phyloP scores from a whole-genome alignment of 1,140 invertebrate species.

The Patella vulgata region DNA sequence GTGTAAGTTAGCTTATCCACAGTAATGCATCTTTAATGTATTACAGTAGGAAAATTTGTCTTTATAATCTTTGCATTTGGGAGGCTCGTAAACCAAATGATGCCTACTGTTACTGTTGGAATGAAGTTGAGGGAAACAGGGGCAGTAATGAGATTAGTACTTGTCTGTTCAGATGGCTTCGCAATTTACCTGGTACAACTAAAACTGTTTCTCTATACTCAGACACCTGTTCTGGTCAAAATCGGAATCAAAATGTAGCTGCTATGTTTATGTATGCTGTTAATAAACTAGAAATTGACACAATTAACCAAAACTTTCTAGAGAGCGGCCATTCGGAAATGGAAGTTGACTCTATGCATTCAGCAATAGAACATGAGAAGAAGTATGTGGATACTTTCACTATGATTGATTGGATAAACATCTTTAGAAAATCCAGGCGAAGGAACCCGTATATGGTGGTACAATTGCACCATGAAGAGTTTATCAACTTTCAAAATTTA shows the following conservation, averaged over 20 bases:
- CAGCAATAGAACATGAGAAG: conserved; percentile 16
- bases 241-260: conserved; percentile 26
- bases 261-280: conserved; percentile 2
- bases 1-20: too few relatives aligned
- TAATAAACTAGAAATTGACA: conserved; percentile 6
- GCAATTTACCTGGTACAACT: too few relatives aligned
- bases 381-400: conserved; percentile 23
- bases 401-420: conserved; percentile 10
- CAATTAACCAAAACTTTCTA: conserved; percentile 31
- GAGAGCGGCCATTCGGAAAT: conserved; percentile 31
- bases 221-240: conserved; percentile 35
- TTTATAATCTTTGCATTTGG: too few relatives aligned
- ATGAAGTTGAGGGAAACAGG: too few relatives aligned
- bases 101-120: too few relatives aligned
- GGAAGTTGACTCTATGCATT: conserved; percentile 32
- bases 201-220: conserved; percentile 21
- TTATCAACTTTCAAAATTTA: conserved; percentile 3
- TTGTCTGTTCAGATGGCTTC: conserved; percentile 16
- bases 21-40: too few relatives aligned
- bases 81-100: too few relatives aligned
- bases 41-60: too few relatives aligned
- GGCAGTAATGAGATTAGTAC: too few relatives aligned
- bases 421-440: conserved; percentile 1
- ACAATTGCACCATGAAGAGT: conserved; percentile 4
- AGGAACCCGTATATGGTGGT: conserved; percentile 2